Base-by-base conservation (phyloP, 2,797 vertebrate species). In the Brachymystax lenok region DNA sequence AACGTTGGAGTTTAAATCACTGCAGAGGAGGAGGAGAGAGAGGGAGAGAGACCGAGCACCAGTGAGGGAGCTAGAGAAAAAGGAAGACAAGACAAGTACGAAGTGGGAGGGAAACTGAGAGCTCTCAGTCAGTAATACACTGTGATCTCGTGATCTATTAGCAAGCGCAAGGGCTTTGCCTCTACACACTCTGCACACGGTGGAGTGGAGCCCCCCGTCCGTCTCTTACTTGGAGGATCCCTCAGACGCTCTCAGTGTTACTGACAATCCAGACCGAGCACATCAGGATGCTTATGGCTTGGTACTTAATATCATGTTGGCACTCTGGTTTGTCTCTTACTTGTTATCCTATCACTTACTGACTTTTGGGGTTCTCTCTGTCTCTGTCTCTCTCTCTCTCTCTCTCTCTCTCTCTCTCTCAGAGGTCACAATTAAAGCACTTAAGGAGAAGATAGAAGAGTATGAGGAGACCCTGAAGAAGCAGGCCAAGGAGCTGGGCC, bases 371-470 rank as follows among this genome's bases (percentile, higher is more conserved):
- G 52, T 59, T 46, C 10, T 46, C 40, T 46, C 30, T 28, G 13
- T 68, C 64, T 35, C 33, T 33, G 0, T 35, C 21, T 30, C 21
- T 74, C 30, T 40, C 33, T 67, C 79, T 7, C 21, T 28, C 28
- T 28, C 28, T 1, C 5, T 82, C 30, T 77, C 73, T 82, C 76
- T 70, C 78, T 76, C 72, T 78, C 74, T 85, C 74, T 73, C 85
- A 97, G 96, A 97, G 92, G 95, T 96, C 91, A 96, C 95, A 83
- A 96, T 97, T 93, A 96, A 97, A 95, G 95, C 95, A 93, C 95
- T 97, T 94, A 96, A 95, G 90, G 95, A 97, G 91, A 96, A 96
- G 92, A 94, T 97, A 91, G 94, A 94, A 90, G 94, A 96, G 89
- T 96, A 96, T 85, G 95, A 97, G 75, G 94, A 94, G 92, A 94